Evolutionary conservation across 2,888 invertebrate genomes (phyloP), one percentile per base, ranked within the genome.

Genomic region (Anoplius nigerrimus): DNA sequence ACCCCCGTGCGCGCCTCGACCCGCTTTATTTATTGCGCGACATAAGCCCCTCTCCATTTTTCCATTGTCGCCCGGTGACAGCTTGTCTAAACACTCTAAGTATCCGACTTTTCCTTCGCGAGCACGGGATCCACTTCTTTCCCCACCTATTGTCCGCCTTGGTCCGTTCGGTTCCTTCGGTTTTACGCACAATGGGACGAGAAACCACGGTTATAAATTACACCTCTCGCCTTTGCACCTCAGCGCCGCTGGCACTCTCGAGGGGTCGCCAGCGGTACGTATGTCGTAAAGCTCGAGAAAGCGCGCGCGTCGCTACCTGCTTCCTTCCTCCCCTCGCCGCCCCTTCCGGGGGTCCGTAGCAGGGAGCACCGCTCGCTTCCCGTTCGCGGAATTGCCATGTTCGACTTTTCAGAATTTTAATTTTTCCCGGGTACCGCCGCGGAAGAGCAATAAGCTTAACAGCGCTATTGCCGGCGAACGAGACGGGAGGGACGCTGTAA

Each of bases 81-180:
- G 84, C 77, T 75, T 85, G 86, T 86, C 86, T 75, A 87, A 86
- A 84, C 85, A 86, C 75, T 83, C 81, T 64, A 83, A 85, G 80
- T 76, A 82, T 82, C 78, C 72, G 76, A 80, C 74, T 82, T 83
- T n/a, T 76, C 67, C 62, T 66, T 56, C 65, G 57, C 65, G 68
- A 21, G 16, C 3, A 2, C 20, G 0, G 13, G 1, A n/a, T 21
- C 48, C 62, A 34, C 57, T 56, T 54, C 48, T 53, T 66, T 20
- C 65, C 48, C 54, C 34, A 24, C 42, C 22, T 52, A 11, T 22
- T 52, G 21, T 46, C 58, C 58, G 43, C 43, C 11, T n/a, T 11
- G 56, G 58, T 46, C 52, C 48, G 34, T 43, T 60, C 70, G 61
- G 61, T 65, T 61, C 66, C 65, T 71, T 80, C 71, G 78, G 79